Conservation (phyloP, 2,797 vertebrate genomes). For the Myotis pilosus region DNA sequence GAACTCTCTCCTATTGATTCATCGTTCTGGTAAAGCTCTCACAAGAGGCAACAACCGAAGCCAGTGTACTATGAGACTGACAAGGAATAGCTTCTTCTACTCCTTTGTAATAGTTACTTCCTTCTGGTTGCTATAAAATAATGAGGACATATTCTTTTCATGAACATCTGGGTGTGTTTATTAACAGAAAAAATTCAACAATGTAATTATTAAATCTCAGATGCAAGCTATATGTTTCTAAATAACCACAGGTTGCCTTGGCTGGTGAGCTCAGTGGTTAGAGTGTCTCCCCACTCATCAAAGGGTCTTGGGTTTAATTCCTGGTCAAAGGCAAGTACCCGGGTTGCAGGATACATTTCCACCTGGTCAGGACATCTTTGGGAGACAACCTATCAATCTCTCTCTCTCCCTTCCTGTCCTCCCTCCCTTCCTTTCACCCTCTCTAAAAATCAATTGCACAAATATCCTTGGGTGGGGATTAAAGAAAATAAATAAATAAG, state of each 20-base stretch:
- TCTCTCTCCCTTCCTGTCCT: background rate
- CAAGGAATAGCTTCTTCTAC: background rate
- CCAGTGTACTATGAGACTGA: background rate
- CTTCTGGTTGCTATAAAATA: background rate
- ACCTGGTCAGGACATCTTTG: no score
- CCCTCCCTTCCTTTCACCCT: background rate
- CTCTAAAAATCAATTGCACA: background rate
- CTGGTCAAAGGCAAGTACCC: background rate
- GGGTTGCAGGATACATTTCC: background rate
- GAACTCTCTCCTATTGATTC: background rate
- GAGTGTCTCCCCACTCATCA: background rate
- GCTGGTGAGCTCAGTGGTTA: background rate
- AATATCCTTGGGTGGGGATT: background rate
- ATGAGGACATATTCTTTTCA: background rate
- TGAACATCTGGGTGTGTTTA: background rate
- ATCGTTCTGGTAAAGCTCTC: background rate
- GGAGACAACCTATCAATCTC: background rate
- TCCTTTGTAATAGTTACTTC: background rate
- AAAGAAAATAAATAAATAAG: background rate
- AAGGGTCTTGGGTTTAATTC: background rate
- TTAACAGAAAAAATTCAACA: slow-evolving; percentile 9
- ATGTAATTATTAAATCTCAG: background rate
- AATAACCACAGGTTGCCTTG: background rate
- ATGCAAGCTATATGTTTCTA: background rate
- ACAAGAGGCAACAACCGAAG: background rate